Conservation (phyloP, 2,888 invertebrate genomes). For the Pheosia tremula region DNA sequence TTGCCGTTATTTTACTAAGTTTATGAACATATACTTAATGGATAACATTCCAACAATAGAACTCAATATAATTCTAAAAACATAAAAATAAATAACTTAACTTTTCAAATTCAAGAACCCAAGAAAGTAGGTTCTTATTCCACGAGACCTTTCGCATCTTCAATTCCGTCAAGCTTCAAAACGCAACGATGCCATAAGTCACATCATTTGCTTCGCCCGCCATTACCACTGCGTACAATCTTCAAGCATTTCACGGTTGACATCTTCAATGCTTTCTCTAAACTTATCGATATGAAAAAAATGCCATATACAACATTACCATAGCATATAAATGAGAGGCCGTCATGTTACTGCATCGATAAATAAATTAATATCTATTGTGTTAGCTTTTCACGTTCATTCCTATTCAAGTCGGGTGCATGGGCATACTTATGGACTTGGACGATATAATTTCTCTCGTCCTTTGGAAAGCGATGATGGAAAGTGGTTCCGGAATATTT, state of each 20-base stretch:
- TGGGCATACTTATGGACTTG: conserved; percentile 59
- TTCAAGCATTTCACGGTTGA: conserved; percentile 29
- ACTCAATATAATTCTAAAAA: too few relatives aligned
- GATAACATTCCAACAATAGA: too few relatives aligned
- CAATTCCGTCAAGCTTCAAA: conserved; percentile 28
- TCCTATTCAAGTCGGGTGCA: conserved; percentile 62
- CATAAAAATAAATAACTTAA: too few relatives aligned
- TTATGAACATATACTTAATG: too few relatives aligned
- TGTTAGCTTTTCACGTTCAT: conserved; percentile 72
- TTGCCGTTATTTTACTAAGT: too few relatives aligned
- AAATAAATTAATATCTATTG: conserved; percentile 79
- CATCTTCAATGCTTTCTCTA: conserved; percentile 37
- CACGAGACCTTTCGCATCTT: neutral
- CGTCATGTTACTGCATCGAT: conserved; percentile 48
- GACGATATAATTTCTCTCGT: conserved; percentile 79
- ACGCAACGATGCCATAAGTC: conserved; percentile 33
- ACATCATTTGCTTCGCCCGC: conserved; percentile 35
- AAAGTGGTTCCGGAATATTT: conserved; percentile 79
- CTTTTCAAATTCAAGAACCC: too few relatives aligned
- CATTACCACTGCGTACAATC: conserved; percentile 7
- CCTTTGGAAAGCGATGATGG: conserved; percentile 77
- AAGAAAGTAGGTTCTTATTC: too few relatives aligned
- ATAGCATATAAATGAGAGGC: conserved; percentile 46
- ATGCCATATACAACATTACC: conserved; percentile 35
- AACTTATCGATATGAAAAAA: conserved; percentile 38